Percentiles rank a stretch among this genome's conserved stretches.
Evolutionary conservation across 2,113 vertebrate genomes (phyloP).

Genomic region (Lota lota): DNA sequence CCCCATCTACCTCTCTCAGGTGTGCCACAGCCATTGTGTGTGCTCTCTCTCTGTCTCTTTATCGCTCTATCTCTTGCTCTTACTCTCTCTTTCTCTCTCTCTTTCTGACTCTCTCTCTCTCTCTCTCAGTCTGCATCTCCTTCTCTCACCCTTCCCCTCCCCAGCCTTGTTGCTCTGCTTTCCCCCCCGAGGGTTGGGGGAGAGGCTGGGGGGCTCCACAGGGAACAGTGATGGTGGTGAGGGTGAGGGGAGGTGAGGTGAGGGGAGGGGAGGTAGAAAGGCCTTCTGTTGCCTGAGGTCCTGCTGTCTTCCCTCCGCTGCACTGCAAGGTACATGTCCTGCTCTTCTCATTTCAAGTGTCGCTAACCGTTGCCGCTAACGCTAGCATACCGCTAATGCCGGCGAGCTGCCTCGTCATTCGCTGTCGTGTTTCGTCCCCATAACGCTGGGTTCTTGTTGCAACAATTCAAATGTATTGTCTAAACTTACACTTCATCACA

Average conservation of each 20-base stretch:
- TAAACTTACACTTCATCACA: too few relatives aligned
- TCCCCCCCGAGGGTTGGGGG: conserved; percentile 17
- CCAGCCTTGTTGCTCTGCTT: conserved; percentile 31
- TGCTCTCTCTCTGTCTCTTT: conserved; percentile 20
- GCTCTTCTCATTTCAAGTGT: neutral
- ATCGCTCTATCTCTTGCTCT: conserved; percentile 16
- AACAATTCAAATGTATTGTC: too few relatives aligned
- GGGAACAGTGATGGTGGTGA: conserved; percentile 30
- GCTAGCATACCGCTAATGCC: too few relatives aligned
- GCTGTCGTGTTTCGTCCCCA: too few relatives aligned
- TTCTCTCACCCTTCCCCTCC: conserved; percentile 18
- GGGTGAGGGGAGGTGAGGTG: neutral
- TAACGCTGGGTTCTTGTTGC: too few relatives aligned
- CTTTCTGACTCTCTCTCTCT: conserved; percentile 29
- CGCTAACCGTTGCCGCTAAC: neutral
- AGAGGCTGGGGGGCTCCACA: conserved; percentile 44
- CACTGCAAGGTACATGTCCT: conserved; percentile 34
- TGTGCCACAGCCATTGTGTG: conserved; percentile 46
- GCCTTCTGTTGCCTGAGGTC: conserved; percentile 58
- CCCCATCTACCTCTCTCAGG: conserved; percentile 63
- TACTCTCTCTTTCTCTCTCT: conserved; percentile 28
- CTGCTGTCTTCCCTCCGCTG: conserved; percentile 53
- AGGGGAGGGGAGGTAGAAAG: conserved; percentile 45
- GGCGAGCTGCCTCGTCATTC: too few relatives aligned
- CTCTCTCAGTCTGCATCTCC: conserved; percentile 2